Evolutionary conservation across 2,797 vertebrate species (phyloP), one percentile per base, ranked within the genome.

Genomic region (Novumbra hubbsi): DNA sequence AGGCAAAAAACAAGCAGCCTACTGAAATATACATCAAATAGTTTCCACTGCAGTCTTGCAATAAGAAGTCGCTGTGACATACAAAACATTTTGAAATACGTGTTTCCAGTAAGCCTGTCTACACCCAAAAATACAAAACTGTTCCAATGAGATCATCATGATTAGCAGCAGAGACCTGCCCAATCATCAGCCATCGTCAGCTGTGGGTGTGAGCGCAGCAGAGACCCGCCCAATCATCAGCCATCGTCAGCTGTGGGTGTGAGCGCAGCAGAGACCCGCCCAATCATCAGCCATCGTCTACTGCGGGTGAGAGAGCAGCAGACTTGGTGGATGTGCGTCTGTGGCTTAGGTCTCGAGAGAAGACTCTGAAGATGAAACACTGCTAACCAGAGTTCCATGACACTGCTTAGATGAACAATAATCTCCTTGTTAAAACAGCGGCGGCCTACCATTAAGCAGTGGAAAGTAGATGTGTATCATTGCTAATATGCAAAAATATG

Each of bases 31-130:
- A 52, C 62, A 68, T 21, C 41, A 52, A 28, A 50, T 45, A 45
- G 41, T 70, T 70, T 70, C 68, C 68, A 55, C 27, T 55, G 8
- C 48, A 70, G 9, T 49, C n/a, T 9, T 28, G 41, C 45, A 17
- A 49, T 27, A 49, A 15, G 11, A 27, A 60, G 55, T 60, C 5
- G 12, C 5, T 12, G 55, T 60, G 41, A 5, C 17, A 70, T 16
- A 12, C 30, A 64, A 32, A 63, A 32, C 41, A 7, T 41, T 41
- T 41, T 41, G 19, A 24, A 27, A 64, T 12, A 57, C 38, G 45
- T 21, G 2, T 70, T 70, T 70, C 64, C 64, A 66, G 16, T 9
- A 28, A 28, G 9, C 19, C 45, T 30, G 24, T 16, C 48, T 50
- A 19, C 16, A 17, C 27, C 24, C 45, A n/a, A 21, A 41, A 30